Evolutionary conservation across 2,888 invertebrate species (phyloP), one percentile per base, ranked within the genome.

Genomic region (Perdita meconis): DNA sequence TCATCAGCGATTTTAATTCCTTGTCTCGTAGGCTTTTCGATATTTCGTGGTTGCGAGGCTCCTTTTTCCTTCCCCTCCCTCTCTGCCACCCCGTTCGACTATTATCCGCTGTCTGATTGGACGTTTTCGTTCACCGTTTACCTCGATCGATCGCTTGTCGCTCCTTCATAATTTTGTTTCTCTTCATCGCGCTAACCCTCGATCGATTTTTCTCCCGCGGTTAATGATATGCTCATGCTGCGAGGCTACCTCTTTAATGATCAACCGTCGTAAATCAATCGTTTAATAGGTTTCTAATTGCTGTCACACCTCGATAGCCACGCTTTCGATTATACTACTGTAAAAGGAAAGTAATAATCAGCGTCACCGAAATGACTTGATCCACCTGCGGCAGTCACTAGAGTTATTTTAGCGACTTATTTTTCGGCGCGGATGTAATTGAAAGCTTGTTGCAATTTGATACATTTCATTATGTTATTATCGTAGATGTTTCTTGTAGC

Each of bases 81-180:
- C n/a, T n/a, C n/a, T n/a, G n/a, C n/a, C n/a, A n/a, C 2, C 13
- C 5, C 1, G 26, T 5, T 30, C 47, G 13, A 5, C 38, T 42
- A 72, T 61, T 61, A 71, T 40, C 22, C 53, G 13, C 24, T n/a
- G 36, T 44, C 30, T 24, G 44, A 22, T 12, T 26, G 40, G 24
- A 57, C 57, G 40, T 71, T 71, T 51, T 71, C 57, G 69, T 40
- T 34, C 42, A 40, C 24, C 50, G 70, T 71, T 71, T 51, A 59
- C 69, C 10, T 16, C 34, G 69, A 34, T 67, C 57, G 57, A 19
- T 13, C 24, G 16, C 30, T 10, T 26, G 34, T 26, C 26, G 59
- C 4, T 53, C 44, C 53, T 12, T 53, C 12, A 13, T 4, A n/a
- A 34, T 53, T 50, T 12, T 57, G 47, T 56, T 3, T 8, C 16